Evolutionary conservation across 2,113 vertebrate genomes (phyloP), one percentile per base, ranked within the genome.

Genomic region (Pelvicachromis taeniatus): DNA sequence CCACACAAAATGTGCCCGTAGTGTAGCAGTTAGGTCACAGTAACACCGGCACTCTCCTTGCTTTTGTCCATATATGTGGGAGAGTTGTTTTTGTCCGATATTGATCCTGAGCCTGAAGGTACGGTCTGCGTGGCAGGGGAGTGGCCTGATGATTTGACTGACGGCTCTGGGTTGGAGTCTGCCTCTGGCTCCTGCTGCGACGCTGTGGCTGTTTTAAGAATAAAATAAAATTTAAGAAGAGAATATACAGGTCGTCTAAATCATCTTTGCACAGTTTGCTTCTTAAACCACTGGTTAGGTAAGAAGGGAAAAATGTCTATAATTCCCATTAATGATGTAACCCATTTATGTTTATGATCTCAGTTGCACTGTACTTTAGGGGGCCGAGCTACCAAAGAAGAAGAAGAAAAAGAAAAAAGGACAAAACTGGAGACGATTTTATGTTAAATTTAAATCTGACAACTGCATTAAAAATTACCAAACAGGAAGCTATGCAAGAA

Each of bases 151-250:
- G 96, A 68, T 95, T 99, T 99, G 86, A 90, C 96, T 63, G 95
- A 92, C 23, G 96, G 92, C 82, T 98, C 98, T 2, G 97, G 90
- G 88, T 89, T 96, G 26, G 96, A 90, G 90, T 99, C 98, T 0
- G 96, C 81, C 70, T 99, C 98, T 2, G 97, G 89, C 90, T 99
- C 98, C 89, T 98, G 98, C 94, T 99, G 98, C 0, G 98, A 97
- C 0, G 97, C 97, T 6, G 98, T 96, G 73, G 98, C 94, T 95
- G 78, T 81, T 90, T 63, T n/a, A n/a, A n/a, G n/a, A n/a, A 38
- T 3, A 21, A 21, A 63, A 63, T 12, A n/a, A 38, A 83, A 88
- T 13, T 58, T n/a, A 85, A 78, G 65, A 56, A 82, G 17, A 88
- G 17, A 82, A 77, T 9, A 78, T 9, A 17, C 9, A 84, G 4